Percentiles rank a stretch among this genome's conserved stretches.
These are phyloP conservation scores for Lanistes nyassanus DNA, from an alignment of 1,140 invertebrate species.

Conservation along the genomic window DNA sequence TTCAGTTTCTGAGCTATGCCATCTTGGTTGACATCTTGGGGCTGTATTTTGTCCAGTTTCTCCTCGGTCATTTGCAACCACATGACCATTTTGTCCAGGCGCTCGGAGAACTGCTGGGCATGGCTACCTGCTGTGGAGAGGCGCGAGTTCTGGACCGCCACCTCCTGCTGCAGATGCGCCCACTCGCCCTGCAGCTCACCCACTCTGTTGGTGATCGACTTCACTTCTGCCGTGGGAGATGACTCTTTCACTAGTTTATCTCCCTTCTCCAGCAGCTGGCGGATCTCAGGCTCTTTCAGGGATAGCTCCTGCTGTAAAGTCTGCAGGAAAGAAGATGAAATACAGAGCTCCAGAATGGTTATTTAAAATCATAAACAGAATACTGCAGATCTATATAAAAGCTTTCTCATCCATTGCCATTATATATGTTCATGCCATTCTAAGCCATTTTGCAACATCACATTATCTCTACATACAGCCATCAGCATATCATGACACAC, in stretches of 20 bases:
- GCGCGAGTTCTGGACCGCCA: slow-evolving; percentile 44
- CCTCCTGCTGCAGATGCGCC: slow-evolving; percentile 48
- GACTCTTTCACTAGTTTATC: slow-evolving; percentile 77
- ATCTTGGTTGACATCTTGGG: slow-evolving; percentile 85
- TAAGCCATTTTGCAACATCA: too few species aligned
- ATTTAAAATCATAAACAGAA: too few species aligned
- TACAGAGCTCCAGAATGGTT: too few species aligned
- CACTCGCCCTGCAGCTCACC: slow-evolving; percentile 48
- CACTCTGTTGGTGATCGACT: slow-evolving; percentile 45
- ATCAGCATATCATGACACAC: not conserved
- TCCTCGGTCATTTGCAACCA: slow-evolving; percentile 90
- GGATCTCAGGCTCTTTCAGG: slow-evolving; percentile 47
- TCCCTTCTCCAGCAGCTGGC: slow-evolving; percentile 84
- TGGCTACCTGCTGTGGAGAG: slow-evolving; percentile 74
- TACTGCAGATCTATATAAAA: too few species aligned
- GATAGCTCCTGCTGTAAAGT: slow-evolving; percentile 51
- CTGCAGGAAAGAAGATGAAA: slow-evolving; percentile 32
- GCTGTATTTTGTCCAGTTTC: slow-evolving; percentile 82
- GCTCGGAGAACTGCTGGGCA: slow-evolving; percentile 88
- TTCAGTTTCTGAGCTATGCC: slow-evolving; percentile 90
- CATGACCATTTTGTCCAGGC: slow-evolving; percentile 85
- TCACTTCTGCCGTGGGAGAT: slow-evolving; percentile 45
- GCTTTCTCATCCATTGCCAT: too few species aligned
- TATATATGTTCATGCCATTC: too few species aligned
- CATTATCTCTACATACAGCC: not conserved